Percentiles rank a stretch among this genome's conserved stretches.
Conservation (phyloP, 2,113 vertebrate genomes). For the Misgurnus anguillicaudatus region DNA sequence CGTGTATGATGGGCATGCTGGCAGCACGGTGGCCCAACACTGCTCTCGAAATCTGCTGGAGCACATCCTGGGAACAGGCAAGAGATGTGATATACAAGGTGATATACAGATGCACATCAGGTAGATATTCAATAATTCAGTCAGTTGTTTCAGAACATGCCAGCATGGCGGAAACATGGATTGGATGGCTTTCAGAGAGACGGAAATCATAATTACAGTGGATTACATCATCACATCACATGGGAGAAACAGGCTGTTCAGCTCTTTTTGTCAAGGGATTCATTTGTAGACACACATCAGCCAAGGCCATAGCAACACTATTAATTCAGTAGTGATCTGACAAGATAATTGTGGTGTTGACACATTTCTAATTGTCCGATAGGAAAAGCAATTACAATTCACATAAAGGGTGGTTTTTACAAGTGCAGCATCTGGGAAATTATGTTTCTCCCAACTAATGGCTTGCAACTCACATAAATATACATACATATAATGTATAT, state of each 20-base stretch:
- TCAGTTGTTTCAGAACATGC: no score
- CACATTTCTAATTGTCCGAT: slow-evolving; percentile 14
- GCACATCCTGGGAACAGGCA: slow-evolving; percentile 74
- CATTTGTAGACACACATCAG: not conserved
- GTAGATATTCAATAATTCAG: no score
- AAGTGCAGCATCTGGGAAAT: not conserved
- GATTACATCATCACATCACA: not conserved
- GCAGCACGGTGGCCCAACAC: slow-evolving; percentile 72
- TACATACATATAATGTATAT: no score
- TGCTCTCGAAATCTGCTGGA: slow-evolving; percentile 77
- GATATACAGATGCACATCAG: not conserved
- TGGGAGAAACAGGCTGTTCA: not conserved
- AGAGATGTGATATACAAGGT: slow-evolving; percentile 13
- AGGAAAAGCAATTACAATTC: slow-evolving; percentile 3
- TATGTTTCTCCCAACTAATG: not conserved
- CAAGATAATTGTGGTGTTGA: not conserved
- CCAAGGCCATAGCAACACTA: not conserved
- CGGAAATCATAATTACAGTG: slow-evolving; percentile 17
- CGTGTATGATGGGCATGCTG: slow-evolving; percentile 78
- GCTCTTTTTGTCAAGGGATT: not conserved
- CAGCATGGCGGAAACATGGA: not conserved
- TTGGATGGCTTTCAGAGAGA: not conserved
- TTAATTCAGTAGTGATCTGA: slow-evolving; percentile 1
- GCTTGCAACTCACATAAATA: not conserved
- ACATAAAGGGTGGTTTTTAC: not conserved